These are phyloP conservation scores for Lasioglossum oenotherae DNA, from an alignment of 2,888 invertebrate species.

Conservation along the genomic window DNA sequence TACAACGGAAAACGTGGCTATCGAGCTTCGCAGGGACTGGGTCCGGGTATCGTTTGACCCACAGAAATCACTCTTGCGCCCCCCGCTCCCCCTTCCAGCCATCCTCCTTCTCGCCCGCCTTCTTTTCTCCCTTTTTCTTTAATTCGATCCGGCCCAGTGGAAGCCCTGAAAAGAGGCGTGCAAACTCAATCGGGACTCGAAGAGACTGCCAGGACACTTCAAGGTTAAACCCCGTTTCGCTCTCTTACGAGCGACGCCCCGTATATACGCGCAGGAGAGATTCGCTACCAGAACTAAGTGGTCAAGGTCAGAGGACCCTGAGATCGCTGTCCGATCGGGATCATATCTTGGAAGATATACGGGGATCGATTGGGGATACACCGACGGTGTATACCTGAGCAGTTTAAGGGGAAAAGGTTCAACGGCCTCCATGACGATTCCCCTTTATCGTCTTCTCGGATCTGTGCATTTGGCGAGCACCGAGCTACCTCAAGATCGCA, in stretches of 20 bases:
- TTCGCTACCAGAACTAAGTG: slow-evolving; percentile 53
- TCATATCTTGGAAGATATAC: slow-evolving; percentile 56
- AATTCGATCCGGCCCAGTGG: slow-evolving; percentile 56
- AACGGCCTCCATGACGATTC: slow-evolving; percentile 40
- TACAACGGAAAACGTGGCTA: slow-evolving; percentile 77
- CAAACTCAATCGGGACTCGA: slow-evolving; percentile 66
- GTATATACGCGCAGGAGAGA: slow-evolving; percentile 26
- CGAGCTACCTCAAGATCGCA: slow-evolving; percentile 6
- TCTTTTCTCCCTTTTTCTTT: slow-evolving; percentile 23
- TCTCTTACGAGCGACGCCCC: slow-evolving; percentile 29
- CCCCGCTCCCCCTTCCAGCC: neutral
- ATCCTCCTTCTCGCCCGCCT: slow-evolving; percentile 12
- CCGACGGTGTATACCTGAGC: slow-evolving; percentile 38
- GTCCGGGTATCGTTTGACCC: slow-evolving; percentile 64
- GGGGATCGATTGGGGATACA: slow-evolving; percentile 59
- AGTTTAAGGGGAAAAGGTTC: slow-evolving; percentile 56
- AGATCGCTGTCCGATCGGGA: slow-evolving; percentile 60
- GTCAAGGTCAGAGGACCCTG: slow-evolving; percentile 66
- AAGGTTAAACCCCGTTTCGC: slow-evolving; percentile 67
- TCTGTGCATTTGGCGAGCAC: slow-evolving; percentile 31
- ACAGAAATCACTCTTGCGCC: slow-evolving; percentile 44
- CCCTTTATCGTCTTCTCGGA: slow-evolving; percentile 40
- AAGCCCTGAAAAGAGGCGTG: slow-evolving; percentile 60
- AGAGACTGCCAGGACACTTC: slow-evolving; percentile 63
- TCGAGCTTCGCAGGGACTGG: slow-evolving; percentile 61